Percentiles rank a stretch among this genome's conserved stretches.
Evolutionary conservation across 2,888 invertebrate species (phyloP).

Genomic region (Cephalotes varians): DNA sequence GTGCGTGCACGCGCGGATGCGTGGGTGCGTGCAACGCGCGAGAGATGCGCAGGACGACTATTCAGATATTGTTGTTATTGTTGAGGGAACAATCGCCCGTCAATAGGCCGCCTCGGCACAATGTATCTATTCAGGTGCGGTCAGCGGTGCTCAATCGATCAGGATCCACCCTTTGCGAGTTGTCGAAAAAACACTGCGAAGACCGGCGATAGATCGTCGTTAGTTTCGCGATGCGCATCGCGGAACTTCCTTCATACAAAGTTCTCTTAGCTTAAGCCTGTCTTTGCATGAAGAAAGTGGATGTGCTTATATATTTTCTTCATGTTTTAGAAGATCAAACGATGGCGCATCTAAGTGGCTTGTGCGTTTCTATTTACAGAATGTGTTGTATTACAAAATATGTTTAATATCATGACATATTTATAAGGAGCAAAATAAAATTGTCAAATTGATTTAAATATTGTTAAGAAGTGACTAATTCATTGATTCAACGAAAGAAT

Average conservation of each 20-base stretch:
- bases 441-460: not conserved
- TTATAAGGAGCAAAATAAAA: constrained; percentile 1
- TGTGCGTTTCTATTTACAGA: not conserved
- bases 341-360: not conserved
- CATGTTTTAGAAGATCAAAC: not conserved
- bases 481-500: not conserved
- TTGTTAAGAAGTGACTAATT: not conserved
- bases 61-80: constrained; percentile 86
- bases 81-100: constrained; percentile 85
- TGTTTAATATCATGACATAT: not conserved
- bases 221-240: not conserved
- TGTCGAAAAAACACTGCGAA: constrained; percentile 65
- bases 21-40: constrained; percentile 77
- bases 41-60: constrained; percentile 84
- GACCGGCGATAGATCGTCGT: constrained; percentile 13
- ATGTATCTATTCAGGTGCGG: constrained; percentile 86
- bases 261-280: not conserved
- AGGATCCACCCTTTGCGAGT: constrained; percentile 64
- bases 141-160: constrained; percentile 84
- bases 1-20: constrained; percentile 64
- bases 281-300: not conserved
- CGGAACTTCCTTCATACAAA: not conserved
- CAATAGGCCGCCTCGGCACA: constrained; percentile 85
- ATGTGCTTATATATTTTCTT: not conserved
- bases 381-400: not conserved